Evolutionary conservation across 2,888 invertebrate genomes (phyloP).

Genomic region (Lissocephala sabroskyi): DNA sequence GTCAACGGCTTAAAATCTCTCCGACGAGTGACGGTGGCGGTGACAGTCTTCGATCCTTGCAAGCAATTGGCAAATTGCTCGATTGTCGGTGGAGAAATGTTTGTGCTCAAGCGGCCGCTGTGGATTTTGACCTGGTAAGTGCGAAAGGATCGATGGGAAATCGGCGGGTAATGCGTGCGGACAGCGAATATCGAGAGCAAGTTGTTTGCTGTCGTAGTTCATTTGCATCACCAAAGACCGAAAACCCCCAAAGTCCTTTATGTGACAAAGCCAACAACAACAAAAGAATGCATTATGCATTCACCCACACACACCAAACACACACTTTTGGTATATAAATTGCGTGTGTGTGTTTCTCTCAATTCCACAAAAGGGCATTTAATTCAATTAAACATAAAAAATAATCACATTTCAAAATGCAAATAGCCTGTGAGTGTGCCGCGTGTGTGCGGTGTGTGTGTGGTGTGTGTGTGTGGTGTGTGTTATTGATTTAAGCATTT

Average conservation of each 20-base stretch:
- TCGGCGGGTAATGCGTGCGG: background rate
- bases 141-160: slow-evolving; percentile 17
- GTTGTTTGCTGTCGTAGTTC: slow-evolving; percentile 30
- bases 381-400: background rate
- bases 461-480: no score
- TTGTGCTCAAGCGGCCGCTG: slow-evolving; percentile 14
- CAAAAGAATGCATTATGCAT: background rate
- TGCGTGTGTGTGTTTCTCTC: no score
- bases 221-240: slow-evolving; percentile 11
- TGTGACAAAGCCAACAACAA: background rate
- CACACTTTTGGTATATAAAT: no score
- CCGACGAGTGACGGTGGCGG: no score
- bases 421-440: no score
- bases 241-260: background rate
- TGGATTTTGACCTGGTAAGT: slow-evolving; percentile 31
- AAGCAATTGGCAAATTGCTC: no score
- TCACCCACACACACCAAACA: background rate
- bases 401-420: background rate
- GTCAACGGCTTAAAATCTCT: no score
- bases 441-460: no score
- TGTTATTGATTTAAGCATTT: no score
- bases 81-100: slow-evolving; percentile 18
- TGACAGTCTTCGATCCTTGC: no score
- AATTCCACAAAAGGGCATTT: background rate
- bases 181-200: slow-evolving; percentile 15